Base-by-base conservation (phyloP, 1,140 invertebrate genomes). In the Neodiprion pinetum region DNA sequence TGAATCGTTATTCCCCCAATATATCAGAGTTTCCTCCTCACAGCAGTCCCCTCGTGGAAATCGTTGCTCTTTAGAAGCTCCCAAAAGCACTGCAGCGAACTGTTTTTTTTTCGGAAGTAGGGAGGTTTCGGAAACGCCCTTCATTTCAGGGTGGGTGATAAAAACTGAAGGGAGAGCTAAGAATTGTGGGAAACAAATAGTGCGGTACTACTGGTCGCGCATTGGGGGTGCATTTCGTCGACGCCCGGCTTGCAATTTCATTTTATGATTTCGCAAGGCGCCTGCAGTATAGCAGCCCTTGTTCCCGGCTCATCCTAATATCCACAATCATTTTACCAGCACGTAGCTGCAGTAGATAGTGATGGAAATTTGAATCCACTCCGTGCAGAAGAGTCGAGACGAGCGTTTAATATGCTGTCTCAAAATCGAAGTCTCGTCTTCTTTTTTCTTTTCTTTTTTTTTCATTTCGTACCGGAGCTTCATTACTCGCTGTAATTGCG, bases 151-250 rank as follows among this genome's bases (percentile, higher is more conserved):
- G 11, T 61, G 53, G n/a, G 53, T 17, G 53, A 61, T 61, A 61
- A 61, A 61, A 61, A 61, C 28, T 21, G 23, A 17, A n/a, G 61
- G 12, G 61, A 49, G 65, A 14, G 49, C 48, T 80, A 80, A 80
- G 76, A 80, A 82, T 81, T 84, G 82, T 79, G 83, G 79, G 78
- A 83, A 85, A 83, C 81, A 81, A 84, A 81, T 84, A 82, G 76
- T 78, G 77, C 80, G 75, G 72, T 69, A 77, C 78, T 69, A 53
- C 67, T n/a, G 75, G 70, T 76, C 71, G 76, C 66, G 71, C 73
- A 73, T 73, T 68, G 72, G 72, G 67, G 70, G 74, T 28, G 69
- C 78, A 79, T 79, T 17, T 61, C 67, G 40, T 47, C 21, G 40
- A 69, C 67, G 67, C 70, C 75, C 66, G 72, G 74, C 75, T 67